Base-by-base conservation (phyloP, 2,113 vertebrate species). In the Gracilinanus agilis region DNA sequence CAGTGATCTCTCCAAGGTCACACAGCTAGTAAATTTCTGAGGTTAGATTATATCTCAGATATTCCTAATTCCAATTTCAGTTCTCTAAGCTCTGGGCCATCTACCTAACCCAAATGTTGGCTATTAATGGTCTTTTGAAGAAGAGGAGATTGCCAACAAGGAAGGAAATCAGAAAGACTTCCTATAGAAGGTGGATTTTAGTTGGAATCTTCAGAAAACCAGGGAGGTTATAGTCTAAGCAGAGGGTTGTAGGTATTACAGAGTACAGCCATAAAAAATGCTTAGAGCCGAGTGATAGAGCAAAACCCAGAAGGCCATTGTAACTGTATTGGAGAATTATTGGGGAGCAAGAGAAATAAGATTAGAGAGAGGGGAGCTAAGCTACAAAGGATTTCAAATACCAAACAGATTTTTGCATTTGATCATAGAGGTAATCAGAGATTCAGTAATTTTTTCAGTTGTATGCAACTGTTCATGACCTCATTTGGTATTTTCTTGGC, bases 131-230 rank as follows among this genome's bases (percentile, higher is more conserved):
- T 16, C 13, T n/a, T 75, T n/a, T 75, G 13, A 75, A 75, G 9
- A 61, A 61, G 61, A 19, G 13, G 29, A n/a, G 61, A 3, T 75
- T 3, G 34, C 29, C n/a, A n/a, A 75, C 61, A 12, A n/a, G 3
- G 13, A 75, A 58, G 11, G 56, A 8, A 9, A 16, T 34, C 34
- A 34, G 10, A 34, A 75, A 75, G 61, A 12, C 92, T 8, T 96
- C 91, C 54, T 53, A 34, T 24, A 95, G 58, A 88, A 93, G 40
- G 90, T 93, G 40, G 11, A 67, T 67, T 67, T 67, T 67, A 67
- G 10, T 67, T 34, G 27, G 34, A 13, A 75, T 11, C n/a, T 34
- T 75, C 34, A 34, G 61, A 67, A 67, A 67, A 13, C 16, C 61
- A 6, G 34, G 16, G 61, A n/a, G 11, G 6, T 34, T 10, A 1